These are phyloP conservation scores for Drosophila persimilis DNA, from an alignment of 1,140 invertebrate genomes.

Conservation along the genomic window DNA sequence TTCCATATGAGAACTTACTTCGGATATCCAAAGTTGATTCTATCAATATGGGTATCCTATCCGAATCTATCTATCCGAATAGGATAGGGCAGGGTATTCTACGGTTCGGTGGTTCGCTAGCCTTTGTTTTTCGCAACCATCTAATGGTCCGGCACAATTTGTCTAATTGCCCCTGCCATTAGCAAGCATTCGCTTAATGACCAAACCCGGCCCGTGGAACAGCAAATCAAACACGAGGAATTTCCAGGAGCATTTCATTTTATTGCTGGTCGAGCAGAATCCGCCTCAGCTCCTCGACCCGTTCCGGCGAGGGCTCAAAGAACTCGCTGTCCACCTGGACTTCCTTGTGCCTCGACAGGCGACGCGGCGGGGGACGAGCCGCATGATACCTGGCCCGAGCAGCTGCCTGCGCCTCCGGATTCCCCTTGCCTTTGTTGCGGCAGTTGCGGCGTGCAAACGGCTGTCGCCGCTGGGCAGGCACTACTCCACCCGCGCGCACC, in stretches of 20 bases:
- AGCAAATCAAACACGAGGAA: conserved; percentile 12
- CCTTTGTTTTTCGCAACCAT: background rate
- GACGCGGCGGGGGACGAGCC: conserved; percentile 38
- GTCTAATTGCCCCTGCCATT: conserved; percentile 60
- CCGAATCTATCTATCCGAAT: too few relatives aligned
- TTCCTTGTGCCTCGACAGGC: conserved; percentile 33
- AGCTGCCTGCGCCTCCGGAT: background rate
- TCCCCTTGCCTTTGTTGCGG: background rate
- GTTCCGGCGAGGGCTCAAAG: conserved; percentile 36
- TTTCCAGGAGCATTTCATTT: conserved; percentile 6
- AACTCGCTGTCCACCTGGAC: conserved; percentile 30
- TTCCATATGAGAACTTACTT: too few relatives aligned
- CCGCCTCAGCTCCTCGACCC: conserved; percentile 30
- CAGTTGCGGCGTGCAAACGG: background rate
- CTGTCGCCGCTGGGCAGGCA: conserved; percentile 1
- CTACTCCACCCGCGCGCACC: conserved; percentile 1
- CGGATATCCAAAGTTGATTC: too few relatives aligned
- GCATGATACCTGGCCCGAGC: conserved; percentile 20
- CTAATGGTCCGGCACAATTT: conserved; percentile 40
- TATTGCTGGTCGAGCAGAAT: conserved; percentile 38
- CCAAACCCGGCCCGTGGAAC: conserved; percentile 12
- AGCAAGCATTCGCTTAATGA: conserved; percentile 56
- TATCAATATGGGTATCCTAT: too few relatives aligned
- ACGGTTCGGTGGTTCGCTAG: too few relatives aligned
- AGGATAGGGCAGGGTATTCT: conserved; percentile 4